phyloP scores from a whole-genome alignment of 2,113 vertebrate genomes.

The Colossoma macropomum region DNA sequence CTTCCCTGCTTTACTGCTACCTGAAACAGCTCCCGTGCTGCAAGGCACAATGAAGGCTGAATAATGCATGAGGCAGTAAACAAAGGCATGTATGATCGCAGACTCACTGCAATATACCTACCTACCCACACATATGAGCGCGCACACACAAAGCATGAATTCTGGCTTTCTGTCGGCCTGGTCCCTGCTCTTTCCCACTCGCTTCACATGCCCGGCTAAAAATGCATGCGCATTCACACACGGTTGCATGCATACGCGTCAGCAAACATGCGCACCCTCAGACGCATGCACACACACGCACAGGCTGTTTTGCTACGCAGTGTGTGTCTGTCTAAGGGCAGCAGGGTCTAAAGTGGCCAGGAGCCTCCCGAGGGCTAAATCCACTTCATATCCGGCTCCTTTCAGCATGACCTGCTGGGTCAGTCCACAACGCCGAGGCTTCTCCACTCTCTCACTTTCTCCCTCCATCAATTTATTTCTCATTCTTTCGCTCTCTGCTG shows the following conservation, averaged over 20 bases:
- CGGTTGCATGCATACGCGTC: constrained; percentile 7
- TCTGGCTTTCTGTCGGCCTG: not conserved
- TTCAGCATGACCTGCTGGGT: constrained; percentile 20
- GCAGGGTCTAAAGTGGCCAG: not conserved
- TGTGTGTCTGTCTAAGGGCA: constrained; percentile 18
- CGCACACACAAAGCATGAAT: not conserved
- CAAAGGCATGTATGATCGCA: constrained; percentile 43
- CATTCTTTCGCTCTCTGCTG: not conserved
- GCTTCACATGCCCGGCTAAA: constrained; percentile 38
- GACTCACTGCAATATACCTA: constrained; percentile 35
- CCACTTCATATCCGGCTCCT: constrained; percentile 11
- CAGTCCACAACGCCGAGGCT: not conserved
- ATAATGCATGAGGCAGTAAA: constrained; percentile 49
- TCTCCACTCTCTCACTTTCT: not conserved
- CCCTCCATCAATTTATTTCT: not conserved
- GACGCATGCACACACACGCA: not conserved
- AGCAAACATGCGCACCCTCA: constrained; percentile 1
- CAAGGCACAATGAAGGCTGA: constrained; percentile 34
- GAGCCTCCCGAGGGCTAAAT: constrained; percentile 20
- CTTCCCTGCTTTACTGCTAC: constrained; percentile 35
- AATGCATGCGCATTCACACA: not conserved
- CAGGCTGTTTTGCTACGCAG: not conserved
- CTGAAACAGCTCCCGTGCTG: constrained; percentile 34
- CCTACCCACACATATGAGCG: constrained; percentile 35
- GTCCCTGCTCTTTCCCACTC: not conserved